Evolutionary conservation across 2,113 vertebrate species (phyloP), one percentile per base, ranked within the genome.

Genomic region (Paramisgurnus dabryanus): DNA sequence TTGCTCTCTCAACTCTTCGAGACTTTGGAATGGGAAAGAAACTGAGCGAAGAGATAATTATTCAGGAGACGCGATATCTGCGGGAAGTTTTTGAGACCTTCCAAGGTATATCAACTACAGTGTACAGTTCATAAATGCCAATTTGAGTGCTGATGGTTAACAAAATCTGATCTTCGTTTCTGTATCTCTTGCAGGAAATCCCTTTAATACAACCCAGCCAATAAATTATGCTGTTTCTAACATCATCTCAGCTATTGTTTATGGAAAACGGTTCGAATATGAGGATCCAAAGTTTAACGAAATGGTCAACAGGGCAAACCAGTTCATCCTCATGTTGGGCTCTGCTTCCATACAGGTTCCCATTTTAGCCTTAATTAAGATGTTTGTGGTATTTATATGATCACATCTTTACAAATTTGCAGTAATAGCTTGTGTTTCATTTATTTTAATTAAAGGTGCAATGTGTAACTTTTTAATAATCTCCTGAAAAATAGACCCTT

Each of bases 1-100:
- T 92, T 71, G 80, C 89, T 68, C 43, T 91, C 15, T 76, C 78
- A 4, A 89, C 72, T 6, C 78, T 91, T 17, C 86, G 73, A 76
- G 88, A 91, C 61, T 91, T 88, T 82, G 90, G 91, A 13, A 89
- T 91, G 89, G 90, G 89, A 4, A 90, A 85, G 43, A 89, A 65
- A 55, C 18, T 69, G 0, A 86, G 75, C 61, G 89, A 92, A 68
- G 84, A 85, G 6, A 89, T 77, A 79, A 90, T 92, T 13, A 41
- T 81, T 1, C 88, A 89, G 47, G 91, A 92, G 70, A 80, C 80
- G 45, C 64, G 64, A 1, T 58, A 84, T 40, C 83, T 92, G 12
- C 69, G 84, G 12, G 27, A 89, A 3, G 86, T 82, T 12, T 78
- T 91, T n/a, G 61, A 87, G n/a, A 45, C 82, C 57, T 81, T 85